phyloP scores from a whole-genome alignment of 1,140 invertebrate genomes.

The Caerostris extrusa region DNA sequence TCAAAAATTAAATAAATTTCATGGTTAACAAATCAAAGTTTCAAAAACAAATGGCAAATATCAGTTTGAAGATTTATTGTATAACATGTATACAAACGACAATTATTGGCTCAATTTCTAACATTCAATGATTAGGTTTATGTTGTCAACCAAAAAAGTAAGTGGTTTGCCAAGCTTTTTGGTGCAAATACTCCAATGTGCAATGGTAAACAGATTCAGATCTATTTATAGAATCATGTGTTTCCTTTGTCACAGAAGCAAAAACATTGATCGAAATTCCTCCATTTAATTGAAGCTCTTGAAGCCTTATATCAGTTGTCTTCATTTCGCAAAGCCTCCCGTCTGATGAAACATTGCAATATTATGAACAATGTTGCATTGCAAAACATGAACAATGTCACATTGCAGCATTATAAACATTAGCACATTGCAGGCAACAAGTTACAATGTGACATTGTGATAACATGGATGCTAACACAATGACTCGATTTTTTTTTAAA shows the following conservation, averaged over 20 bases:
- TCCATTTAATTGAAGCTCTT: neutral
- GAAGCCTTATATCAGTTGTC: neutral
- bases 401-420: neutral
- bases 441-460: neutral
- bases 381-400: neutral
- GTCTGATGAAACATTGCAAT: neutral
- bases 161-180: no score
- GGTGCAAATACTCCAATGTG: no score
- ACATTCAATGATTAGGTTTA: no score
- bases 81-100: no score
- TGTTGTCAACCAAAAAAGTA: no score
- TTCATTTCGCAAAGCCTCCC: neutral
- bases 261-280: neutral
- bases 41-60: no score
- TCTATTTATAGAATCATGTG: neutral
- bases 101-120: no score
- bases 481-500: neutral
- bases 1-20: no score
- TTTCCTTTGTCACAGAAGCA: neutral
- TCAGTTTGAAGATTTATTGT: no score
- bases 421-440: neutral
- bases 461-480: neutral
- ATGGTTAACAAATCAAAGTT: no score
- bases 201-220: constrained; percentile 15
- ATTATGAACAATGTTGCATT: neutral